These are phyloP conservation scores for Pomatorhinus ruficollis DNA, from an alignment of 2,113 vertebrate species.

Conservation along the genomic window DNA sequence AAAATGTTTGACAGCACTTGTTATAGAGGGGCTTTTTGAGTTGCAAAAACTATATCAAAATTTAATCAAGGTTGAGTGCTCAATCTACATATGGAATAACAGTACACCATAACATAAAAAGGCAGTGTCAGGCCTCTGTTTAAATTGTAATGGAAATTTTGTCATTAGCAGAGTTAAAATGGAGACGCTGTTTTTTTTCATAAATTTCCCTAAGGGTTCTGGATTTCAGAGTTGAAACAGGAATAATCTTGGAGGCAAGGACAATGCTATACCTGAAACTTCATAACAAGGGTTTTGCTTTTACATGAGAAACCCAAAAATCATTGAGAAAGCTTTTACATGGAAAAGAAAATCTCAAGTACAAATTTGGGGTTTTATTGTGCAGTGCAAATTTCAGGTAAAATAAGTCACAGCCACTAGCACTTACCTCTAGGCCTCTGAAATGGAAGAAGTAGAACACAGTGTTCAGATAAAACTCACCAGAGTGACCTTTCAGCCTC, in stretches of 20 bases:
- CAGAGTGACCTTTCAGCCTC: neutral
- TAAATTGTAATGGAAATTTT: neutral
- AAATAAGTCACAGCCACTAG: neutral
- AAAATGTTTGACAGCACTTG: neutral
- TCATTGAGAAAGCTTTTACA: neutral
- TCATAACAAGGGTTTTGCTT: neutral
- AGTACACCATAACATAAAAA: neutral
- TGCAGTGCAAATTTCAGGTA: neutral
- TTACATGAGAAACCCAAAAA: neutral
- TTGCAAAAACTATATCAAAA: neutral
- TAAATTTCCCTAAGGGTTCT: neutral
- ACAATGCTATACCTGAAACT: neutral
- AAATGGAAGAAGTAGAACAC: neutral
- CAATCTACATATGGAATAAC: neutral
- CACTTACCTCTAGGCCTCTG: neutral
- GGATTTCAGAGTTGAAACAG: neutral
- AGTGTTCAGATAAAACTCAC: neutral
- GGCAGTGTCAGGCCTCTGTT: neutral
- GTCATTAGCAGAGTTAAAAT: neutral
- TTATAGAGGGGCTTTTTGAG: neutral
- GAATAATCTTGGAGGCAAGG: neutral
- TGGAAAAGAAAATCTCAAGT: neutral
- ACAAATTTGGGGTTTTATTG: neutral
- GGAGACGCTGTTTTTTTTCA: neutral
- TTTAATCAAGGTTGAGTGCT: neutral